phyloP scores from a whole-genome alignment of 1,140 invertebrate genomes.

The Sarcophaga bullata region DNA sequence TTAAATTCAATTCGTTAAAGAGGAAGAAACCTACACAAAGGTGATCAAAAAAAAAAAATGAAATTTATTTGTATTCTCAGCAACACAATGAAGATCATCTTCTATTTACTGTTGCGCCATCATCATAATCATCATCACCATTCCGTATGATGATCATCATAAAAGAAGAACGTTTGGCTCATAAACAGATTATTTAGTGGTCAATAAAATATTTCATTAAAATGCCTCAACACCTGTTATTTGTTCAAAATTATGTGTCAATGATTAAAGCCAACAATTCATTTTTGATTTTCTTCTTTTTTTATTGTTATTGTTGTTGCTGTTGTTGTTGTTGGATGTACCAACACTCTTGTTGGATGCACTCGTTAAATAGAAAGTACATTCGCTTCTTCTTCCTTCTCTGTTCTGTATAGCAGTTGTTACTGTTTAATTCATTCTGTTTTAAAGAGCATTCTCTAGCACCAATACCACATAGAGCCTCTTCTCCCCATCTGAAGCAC shows the following conservation, averaged over 20 bases:
- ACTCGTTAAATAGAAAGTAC: neutral
- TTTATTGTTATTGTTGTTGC: too few species aligned
- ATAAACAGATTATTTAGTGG: constrained; percentile 15
- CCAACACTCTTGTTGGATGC: too few species aligned
- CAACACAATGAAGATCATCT: neutral
- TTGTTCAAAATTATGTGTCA: constrained; percentile 47
- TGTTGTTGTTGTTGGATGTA: neutral
- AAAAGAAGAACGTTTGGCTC: neutral
- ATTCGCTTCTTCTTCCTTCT: neutral
- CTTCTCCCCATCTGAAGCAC: neutral
- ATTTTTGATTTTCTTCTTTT: too few species aligned
- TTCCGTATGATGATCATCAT: neutral
- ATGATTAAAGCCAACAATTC: constrained; percentile 46
- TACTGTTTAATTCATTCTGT: constrained; percentile 4
- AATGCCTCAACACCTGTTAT: constrained; percentile 44
- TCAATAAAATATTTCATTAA: constrained; percentile 11
- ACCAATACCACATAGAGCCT: neutral
- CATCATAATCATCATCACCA: neutral
- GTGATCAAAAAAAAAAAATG: neutral
- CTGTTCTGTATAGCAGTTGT: too few species aligned
- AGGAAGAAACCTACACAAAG: neutral
- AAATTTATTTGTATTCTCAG: neutral
- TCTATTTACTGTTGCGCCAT: neutral
- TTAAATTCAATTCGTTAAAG: neutral
- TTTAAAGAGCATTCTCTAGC: neutral